Percentiles rank a stretch among this genome's conserved stretches.
phyloP scores from a whole-genome alignment of 1,140 invertebrate species.

The Augochlora pura region DNA sequence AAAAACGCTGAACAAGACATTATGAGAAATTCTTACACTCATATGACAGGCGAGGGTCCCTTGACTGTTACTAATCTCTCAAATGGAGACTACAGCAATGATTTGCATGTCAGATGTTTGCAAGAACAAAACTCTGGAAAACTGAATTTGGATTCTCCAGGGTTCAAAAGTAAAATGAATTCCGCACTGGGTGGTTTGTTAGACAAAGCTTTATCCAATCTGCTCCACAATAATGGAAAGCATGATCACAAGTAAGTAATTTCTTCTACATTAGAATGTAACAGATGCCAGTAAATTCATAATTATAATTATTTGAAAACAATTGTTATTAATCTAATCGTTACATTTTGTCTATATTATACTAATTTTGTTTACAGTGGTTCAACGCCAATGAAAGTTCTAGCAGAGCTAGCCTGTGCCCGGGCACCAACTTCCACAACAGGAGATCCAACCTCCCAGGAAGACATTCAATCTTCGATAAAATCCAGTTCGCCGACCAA shows the following conservation, averaged over 20 bases:
- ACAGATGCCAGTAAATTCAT: too few species aligned
- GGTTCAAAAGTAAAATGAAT: constrained; percentile 71
- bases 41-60: constrained; percentile 21
- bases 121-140: constrained; percentile 11
- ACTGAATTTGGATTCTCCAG: constrained; percentile 45
- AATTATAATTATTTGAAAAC: too few species aligned
- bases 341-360: not conserved
- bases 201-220: constrained; percentile 76
- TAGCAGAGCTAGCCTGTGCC: constrained; percentile 78
- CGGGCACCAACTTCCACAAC: constrained; percentile 72
- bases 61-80: constrained; percentile 23
- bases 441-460: constrained; percentile 29
- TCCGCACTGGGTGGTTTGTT: constrained; percentile 71
- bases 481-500: constrained; percentile 41
- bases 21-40: constrained; percentile 34
- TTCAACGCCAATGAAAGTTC: constrained; percentile 77
- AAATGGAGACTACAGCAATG: constrained; percentile 22
- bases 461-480: not conserved
- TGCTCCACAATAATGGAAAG: constrained; percentile 76
- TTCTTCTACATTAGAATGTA: not conserved
- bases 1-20: constrained; percentile 20
- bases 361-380: constrained; percentile 64
- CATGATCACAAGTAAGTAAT: constrained; percentile 77
- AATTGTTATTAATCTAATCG: too few species aligned
- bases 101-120: not conserved